Evolutionary conservation across 2,888 invertebrate species (phyloP), one percentile per base, ranked within the genome.

Genomic region (Orthonevra nobilis): DNA sequence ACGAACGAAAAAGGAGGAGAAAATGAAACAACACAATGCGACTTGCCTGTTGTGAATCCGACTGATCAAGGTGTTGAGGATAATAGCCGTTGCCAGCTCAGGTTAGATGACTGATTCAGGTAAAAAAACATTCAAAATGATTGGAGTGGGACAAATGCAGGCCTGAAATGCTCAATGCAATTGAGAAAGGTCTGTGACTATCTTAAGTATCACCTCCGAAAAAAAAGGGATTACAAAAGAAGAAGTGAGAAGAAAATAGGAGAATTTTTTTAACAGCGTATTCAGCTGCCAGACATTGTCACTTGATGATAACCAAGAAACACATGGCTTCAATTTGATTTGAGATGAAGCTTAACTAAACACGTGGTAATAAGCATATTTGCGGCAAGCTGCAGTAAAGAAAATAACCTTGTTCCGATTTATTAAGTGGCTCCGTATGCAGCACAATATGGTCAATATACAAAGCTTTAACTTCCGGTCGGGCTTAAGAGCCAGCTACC

Each of bases 61-160:
- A 56, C 19, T 28, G 66, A 79, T 79, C 79, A 79, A 79, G 79
- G 79, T 79, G 79, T 73, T 52, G 52, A 28, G 36, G 54, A 61
- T 60, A 79, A 61, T 54, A 60, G 30, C 50, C 34, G 10, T 12
- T 20, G 36, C 28, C 40, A 46, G 42, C 56, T 56, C 19, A 34
- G 50, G 42, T 52, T 30, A 6, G 15, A 44, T 6, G 36, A 23
- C n/a, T 17, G 38, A 19, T 42, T 26, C 50, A 69, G 70, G 70
- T 70, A 69, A 26, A 15, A 19, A 38, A 32, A 28, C 10, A 19
- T 6, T n/a, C 17, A 1, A 54, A 10, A 17, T 32, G 30, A 46
- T 50, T 30, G 17, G 9, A 52, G 44, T 36, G 14, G 36, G 5
- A 23, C 9, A 15, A 15, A 12, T 7, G 10, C 15, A 26, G 6